These are phyloP conservation scores for Dusona sp. DNA, from an alignment of 2,888 invertebrate species.

Conservation along the genomic window DNA sequence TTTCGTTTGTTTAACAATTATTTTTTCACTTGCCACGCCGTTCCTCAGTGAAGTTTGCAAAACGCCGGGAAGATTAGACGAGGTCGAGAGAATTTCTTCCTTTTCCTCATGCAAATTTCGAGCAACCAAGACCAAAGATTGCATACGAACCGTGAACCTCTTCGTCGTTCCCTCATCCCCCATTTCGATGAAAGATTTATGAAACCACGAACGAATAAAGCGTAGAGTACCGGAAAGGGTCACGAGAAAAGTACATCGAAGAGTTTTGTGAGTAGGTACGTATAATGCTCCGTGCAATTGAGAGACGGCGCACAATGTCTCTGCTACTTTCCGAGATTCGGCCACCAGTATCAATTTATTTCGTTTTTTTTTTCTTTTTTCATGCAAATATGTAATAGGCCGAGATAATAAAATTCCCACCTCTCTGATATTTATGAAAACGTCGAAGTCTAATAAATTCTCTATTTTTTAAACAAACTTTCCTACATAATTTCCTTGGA, in stretches of 20 bases:
- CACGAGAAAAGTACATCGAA: constrained; percentile 38
- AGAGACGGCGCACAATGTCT: constrained; percentile 52
- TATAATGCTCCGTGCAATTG: constrained; percentile 52
- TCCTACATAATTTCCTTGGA: background rate
- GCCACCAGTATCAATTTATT: constrained; percentile 62
- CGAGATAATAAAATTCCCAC: background rate
- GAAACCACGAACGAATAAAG: constrained; percentile 68
- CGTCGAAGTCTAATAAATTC: background rate
- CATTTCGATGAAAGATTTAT: constrained; percentile 79
- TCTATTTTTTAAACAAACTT: background rate
- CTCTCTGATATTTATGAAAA: background rate
- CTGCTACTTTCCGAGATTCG: constrained; percentile 57
- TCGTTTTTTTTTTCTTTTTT: constrained; percentile 35
- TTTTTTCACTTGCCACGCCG: constrained; percentile 51
- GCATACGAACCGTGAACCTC: constrained; percentile 53
- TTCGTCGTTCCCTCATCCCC: constrained; percentile 51
- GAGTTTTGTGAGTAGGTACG: constrained; percentile 36
- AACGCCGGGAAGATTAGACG: constrained; percentile 32
- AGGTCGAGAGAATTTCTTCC: constrained; percentile 36
- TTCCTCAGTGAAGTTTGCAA: constrained; percentile 16
- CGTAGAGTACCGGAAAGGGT: constrained; percentile 30
- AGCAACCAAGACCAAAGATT: constrained; percentile 48
- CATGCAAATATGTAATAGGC: background rate
- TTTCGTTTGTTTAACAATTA: constrained; percentile 61
- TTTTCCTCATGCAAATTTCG: constrained; percentile 59